phyloP scores from a whole-genome alignment of 2,888 invertebrate species.

The Ochropleura plecta region DNA sequence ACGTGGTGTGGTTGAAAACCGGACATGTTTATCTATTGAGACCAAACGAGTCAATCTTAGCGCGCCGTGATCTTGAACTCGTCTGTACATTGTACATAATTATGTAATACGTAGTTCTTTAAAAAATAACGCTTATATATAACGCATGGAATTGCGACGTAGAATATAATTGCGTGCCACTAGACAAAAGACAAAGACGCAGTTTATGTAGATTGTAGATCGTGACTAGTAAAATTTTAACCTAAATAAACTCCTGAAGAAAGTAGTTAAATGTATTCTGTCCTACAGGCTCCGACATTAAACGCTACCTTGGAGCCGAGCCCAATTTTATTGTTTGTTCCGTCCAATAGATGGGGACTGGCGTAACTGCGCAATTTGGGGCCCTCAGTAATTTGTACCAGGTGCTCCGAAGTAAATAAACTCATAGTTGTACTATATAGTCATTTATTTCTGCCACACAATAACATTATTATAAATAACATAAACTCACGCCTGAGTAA shows the following conservation, averaged over 20 bases:
- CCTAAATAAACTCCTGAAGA: neutral
- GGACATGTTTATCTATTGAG: slow-evolving; percentile 75
- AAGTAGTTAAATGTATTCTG: neutral
- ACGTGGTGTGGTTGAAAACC: slow-evolving; percentile 63
- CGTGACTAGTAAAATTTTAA: slow-evolving; percentile 1
- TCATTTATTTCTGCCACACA: neutral
- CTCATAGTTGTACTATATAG: neutral
- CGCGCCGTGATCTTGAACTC: slow-evolving; percentile 75
- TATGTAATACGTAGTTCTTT: slow-evolving; percentile 12
- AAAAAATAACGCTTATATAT: slow-evolving; percentile 32
- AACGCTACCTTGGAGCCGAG: slow-evolving; percentile 15
- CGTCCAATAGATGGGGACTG: slow-evolving; percentile 17
- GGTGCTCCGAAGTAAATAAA: neutral
- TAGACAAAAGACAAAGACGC: slow-evolving; percentile 15
- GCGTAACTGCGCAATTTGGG: slow-evolving; percentile 40
- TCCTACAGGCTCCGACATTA: neutral
- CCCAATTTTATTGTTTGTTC: slow-evolving; percentile 37
- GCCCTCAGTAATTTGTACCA: slow-evolving; percentile 8
- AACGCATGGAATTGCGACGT: slow-evolving; percentile 33
- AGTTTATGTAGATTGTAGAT: neutral
- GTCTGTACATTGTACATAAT: slow-evolving; percentile 12
- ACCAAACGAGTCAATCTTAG: slow-evolving; percentile 59
- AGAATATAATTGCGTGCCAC: slow-evolving; percentile 21
- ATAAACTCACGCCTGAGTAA: neutral
- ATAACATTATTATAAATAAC: neutral